Conservation (phyloP, 2,113 vertebrate species). For the Clarias magur region DNA sequence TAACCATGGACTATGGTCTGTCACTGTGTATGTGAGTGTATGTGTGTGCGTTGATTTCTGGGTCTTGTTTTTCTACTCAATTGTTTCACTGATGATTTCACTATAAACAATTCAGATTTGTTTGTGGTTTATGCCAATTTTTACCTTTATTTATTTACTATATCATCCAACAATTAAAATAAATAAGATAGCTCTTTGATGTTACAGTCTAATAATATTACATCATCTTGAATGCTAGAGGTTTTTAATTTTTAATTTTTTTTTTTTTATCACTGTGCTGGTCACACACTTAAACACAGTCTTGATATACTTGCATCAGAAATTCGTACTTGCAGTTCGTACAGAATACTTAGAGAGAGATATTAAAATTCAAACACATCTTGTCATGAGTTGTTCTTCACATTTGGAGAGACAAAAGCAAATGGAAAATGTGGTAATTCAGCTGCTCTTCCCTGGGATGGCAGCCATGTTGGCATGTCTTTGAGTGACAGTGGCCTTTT, state of each 20-base stretch:
- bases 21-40: too few relatives aligned
- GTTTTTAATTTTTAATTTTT: too few relatives aligned
- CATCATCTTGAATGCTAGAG: not conserved
- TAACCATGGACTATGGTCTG: not conserved
- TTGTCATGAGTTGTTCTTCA: not conserved
- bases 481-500: conserved; percentile 15
- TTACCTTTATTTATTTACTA: not conserved
- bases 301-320: not conserved
- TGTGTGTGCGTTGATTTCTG: not conserved
- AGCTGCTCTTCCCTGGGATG: not conserved
- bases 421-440: not conserved
- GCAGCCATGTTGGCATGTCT: not conserved
- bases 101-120: not conserved
- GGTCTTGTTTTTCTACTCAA: not conserved
- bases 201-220: not conserved
- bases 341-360: not conserved
- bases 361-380: not conserved
- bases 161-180: not conserved
- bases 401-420: not conserved
- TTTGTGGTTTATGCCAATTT: not conserved
- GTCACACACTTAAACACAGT: not conserved
- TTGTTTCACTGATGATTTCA: not conserved
- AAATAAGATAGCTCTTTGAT: not conserved
- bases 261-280: not conserved
- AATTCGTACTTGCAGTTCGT: not conserved